Conservation (phyloP, 2,797 vertebrate genomes). For the Tamandua tetradactyla region DNA sequence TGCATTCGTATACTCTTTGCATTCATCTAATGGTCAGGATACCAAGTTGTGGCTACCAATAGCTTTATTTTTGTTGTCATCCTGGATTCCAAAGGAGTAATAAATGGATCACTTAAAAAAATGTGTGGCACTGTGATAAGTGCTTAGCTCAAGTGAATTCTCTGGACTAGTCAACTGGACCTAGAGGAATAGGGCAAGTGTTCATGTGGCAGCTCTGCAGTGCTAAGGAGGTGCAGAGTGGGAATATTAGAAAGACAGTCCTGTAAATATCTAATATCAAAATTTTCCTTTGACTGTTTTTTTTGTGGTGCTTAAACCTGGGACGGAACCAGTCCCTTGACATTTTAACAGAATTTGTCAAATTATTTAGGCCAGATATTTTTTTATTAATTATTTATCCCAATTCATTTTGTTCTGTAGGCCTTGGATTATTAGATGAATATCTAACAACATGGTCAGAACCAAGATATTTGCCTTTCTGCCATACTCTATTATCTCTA, state of each 20-base stretch:
- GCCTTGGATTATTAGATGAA: background rate
- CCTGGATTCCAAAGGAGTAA: background rate
- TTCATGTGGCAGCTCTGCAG: background rate
- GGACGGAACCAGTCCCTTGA: no score
- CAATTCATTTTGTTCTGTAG: background rate
- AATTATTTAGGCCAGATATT: background rate
- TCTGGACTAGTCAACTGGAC: background rate
- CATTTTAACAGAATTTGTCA: background rate
- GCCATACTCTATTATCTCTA: background rate
- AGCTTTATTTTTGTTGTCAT: background rate
- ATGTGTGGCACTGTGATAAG: background rate
- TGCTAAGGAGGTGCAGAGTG: background rate
- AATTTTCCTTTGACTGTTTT: background rate
- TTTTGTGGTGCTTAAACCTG: no score
- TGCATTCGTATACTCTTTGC: background rate
- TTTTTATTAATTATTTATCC: background rate
- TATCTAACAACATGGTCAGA: background rate
- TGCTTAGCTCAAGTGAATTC: background rate
- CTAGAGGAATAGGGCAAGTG: background rate
- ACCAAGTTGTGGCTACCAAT: background rate
- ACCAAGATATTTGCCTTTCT: no score
- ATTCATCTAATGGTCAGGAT: background rate
- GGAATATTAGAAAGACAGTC: background rate
- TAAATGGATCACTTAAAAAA: background rate
- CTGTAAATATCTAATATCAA: background rate